These are phyloP conservation scores for Tachina fera DNA, from an alignment of 2,888 invertebrate species.

Conservation along the genomic window DNA sequence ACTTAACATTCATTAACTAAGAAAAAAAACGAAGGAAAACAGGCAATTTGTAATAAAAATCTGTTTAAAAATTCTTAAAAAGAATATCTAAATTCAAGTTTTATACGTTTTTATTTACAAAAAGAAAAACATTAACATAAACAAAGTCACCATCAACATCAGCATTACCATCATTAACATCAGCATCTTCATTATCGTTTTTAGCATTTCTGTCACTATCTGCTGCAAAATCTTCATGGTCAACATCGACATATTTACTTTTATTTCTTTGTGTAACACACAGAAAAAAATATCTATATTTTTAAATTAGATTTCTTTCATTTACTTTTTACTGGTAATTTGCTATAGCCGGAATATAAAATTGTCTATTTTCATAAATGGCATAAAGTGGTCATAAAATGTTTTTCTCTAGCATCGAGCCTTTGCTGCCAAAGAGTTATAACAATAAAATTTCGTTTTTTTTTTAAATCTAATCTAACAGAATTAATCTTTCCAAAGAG, in stretches of 20 bases:
- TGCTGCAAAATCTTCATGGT: slow-evolving; percentile 29
- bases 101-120: slow-evolving; percentile 42
- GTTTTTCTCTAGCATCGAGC: not conserved
- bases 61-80: slow-evolving; percentile 43
- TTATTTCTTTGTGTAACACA: not conserved
- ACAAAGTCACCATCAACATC: slow-evolving; percentile 27
- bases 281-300: not conserved
- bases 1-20: slow-evolving; percentile 24
- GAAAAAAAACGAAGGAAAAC: slow-evolving; percentile 8
- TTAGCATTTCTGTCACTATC: not conserved
- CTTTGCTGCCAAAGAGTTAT: too few relatives aligned
- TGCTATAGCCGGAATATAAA: not conserved
- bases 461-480: too few relatives aligned
- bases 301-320: not conserved
- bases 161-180: not conserved
- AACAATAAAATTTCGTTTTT: too few relatives aligned
- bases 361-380: not conserved
- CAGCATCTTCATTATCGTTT: not conserved
- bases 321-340: not conserved
- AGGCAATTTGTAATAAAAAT: slow-evolving; percentile 62
- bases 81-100: slow-evolving; percentile 52
- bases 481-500: too few relatives aligned
- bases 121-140: slow-evolving; percentile 25
- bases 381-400: slow-evolving; percentile 17
- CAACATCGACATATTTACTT: slow-evolving; percentile 18